phyloP scores from a whole-genome alignment of 2,113 vertebrate species.

The Cnemophilus loriae region DNA sequence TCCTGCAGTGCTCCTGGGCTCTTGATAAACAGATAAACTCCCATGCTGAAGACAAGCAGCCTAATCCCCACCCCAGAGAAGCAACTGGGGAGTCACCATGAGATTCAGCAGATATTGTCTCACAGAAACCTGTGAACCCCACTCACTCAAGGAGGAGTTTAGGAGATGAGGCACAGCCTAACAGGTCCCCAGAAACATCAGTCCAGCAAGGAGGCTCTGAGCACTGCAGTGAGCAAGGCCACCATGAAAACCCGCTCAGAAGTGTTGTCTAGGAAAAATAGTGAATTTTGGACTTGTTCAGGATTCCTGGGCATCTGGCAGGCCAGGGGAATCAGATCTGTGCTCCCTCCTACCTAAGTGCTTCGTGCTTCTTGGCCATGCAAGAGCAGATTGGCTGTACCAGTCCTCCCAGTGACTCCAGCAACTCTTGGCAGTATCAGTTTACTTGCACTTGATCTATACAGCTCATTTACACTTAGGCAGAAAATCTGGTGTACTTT shows the following conservation, averaged over 20 bases:
- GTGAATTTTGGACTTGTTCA: background rate
- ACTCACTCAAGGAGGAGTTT: background rate
- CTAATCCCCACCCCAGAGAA: background rate
- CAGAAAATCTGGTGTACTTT: background rate
- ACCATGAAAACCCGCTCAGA: background rate
- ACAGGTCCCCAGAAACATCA: background rate
- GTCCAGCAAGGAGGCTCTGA: background rate
- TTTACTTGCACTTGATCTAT: background rate
- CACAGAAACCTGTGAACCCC: background rate
- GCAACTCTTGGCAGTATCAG: rapidly evolving
- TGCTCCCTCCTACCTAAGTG: background rate
- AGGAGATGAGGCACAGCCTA: background rate
- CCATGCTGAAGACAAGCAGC: background rate
- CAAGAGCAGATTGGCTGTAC: background rate
- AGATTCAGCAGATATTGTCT: background rate
- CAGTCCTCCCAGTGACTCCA: background rate
- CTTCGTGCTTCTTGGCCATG: background rate
- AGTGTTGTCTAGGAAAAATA: background rate
- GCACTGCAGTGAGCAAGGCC: rapidly evolving
- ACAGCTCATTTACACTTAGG: background rate
- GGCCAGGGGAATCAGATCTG: background rate
- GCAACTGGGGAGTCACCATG: background rate
- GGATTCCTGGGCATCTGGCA: background rate
- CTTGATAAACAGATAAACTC: background rate
- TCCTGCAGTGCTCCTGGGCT: background rate